Percentiles rank a stretch among this genome's conserved stretches.
phyloP scores from a whole-genome alignment of 2,888 invertebrate species.

The Cabera pusaria region DNA sequence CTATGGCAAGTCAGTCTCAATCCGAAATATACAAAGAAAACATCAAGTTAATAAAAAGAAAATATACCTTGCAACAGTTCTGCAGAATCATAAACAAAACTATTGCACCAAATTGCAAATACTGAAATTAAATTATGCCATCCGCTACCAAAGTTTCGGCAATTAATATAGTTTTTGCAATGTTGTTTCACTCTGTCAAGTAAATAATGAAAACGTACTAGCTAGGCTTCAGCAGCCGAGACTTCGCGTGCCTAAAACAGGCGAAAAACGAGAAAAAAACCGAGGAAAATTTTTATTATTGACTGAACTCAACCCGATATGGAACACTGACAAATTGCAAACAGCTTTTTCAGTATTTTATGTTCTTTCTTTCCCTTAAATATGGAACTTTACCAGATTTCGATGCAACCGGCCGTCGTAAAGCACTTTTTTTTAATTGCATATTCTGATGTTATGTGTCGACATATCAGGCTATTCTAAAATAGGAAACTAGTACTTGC shows the following conservation, averaged over 20 bases:
- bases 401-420: constrained; percentile 47
- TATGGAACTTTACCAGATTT: constrained; percentile 42
- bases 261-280: constrained; percentile 72
- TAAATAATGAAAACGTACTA: constrained; percentile 65
- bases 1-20: too few species aligned
- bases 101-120: constrained; percentile 34
- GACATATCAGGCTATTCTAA: constrained; percentile 49
- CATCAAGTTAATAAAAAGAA: constrained; percentile 2
- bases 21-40: too few species aligned
- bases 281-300: constrained; percentile 67
- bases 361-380: constrained; percentile 49
- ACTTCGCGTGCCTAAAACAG: constrained; percentile 73
- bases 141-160: constrained; percentile 52
- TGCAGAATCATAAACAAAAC: constrained; percentile 20
- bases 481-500: constrained; percentile 25
- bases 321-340: constrained; percentile 75
- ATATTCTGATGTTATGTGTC: constrained; percentile 49
- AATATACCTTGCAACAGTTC: too few species aligned
- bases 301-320: constrained; percentile 69
- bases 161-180: constrained; percentile 69
- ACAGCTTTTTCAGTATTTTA: constrained; percentile 62
- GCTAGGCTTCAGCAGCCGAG: constrained; percentile 51
- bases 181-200: constrained; percentile 61
- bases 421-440: constrained; percentile 59
- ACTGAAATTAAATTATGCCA: constrained; percentile 48